Base-by-base conservation (phyloP, 1,140 invertebrate species). In the Dinothrombium tinctorium region DNA sequence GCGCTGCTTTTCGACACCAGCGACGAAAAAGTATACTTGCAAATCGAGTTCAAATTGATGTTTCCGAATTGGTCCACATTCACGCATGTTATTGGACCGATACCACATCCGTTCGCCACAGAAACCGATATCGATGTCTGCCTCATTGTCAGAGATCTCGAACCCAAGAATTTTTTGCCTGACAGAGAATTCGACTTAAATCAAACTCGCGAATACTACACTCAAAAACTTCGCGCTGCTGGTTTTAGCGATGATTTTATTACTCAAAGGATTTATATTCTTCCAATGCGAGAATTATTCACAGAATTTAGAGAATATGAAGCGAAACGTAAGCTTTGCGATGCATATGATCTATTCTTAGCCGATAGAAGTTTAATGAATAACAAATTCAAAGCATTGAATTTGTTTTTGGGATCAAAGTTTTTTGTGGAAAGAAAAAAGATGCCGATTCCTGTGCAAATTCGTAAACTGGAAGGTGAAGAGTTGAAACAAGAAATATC, bases 221-320 rank as follows among this genome's bases (percentile, higher is more conserved):
- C 2, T 23, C 4, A 22, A 12, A 22, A 12, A 11, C 11, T 40
- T 2, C 2, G 19, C 4, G 26, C 1, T 2, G 31, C 39, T 32
- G 39, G 39, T 15, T 5, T 39, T 7, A 7, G 5, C 8, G 24
- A 26, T 11, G 37, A 39, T 26, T 25, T 39, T 7, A 4, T 40
- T 1, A 31, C 6, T 11, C 26, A 33, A 3, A 12, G 28, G 8
- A 22, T 38, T 9, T 25, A 26, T 24, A 46, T 61, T 22, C 52
- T 60, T 41, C 52, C 59, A 22, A 28, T 60, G 20, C 56, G 60
- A 35, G 46, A 49, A 20, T 43, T 62, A n/a, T 50, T 54, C 25
- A 48, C 54, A 23, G 57, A 61, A 41, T 60, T 57, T 43, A 54
- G 55, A 35, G 43, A 52, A 21, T 56, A 38, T 51, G 56, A 61